Percentiles rank a stretch among this genome's conserved stretches.
These are phyloP conservation scores for Cassiopea xamachana DNA, from an alignment of 30 jellyfish, hydroid and myxozoan genomes.

Conservation along the genomic window DNA sequence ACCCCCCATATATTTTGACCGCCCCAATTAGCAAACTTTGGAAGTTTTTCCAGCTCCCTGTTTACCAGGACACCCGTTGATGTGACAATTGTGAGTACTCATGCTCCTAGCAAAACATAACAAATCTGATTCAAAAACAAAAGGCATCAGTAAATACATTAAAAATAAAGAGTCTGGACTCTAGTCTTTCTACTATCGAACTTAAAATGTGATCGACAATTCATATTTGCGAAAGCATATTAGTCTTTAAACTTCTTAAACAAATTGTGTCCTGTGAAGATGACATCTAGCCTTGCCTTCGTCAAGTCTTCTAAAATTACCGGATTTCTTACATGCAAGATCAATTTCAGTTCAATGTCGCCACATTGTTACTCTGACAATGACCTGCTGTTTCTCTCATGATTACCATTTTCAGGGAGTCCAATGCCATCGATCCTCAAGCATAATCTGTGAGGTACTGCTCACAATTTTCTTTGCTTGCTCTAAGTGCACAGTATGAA, in stretches of 20 bases:
- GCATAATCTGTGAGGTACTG: conserved; percentile 30
- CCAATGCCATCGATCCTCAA: conserved; percentile 11
- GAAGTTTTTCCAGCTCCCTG: too few species aligned
- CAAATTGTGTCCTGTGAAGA: not conserved
- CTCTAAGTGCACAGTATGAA: not conserved
- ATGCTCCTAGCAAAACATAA: not conserved
- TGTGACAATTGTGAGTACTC: too few species aligned
- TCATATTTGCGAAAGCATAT: not conserved
- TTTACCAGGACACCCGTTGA: too few species aligned
- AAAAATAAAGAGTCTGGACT: not conserved
- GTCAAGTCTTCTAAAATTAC: conserved; percentile 6
- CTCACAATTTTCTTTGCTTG: not conserved
- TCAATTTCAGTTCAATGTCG: conserved; percentile 4
- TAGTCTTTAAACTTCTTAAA: not conserved
- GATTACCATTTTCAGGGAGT: conserved; percentile 14
- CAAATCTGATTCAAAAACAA: not conserved
- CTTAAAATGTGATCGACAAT: conserved; percentile 14
- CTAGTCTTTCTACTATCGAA: not conserved
- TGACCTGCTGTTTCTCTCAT: conserved; percentile 2
- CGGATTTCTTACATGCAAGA: not conserved
- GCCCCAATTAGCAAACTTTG: too few species aligned
- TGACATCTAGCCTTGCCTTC: not conserved
- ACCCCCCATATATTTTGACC: too few species aligned
- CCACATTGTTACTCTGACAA: conserved; percentile 1
- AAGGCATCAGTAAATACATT: not conserved